Base-by-base conservation (phyloP, 2,888 invertebrate genomes). In the Hesperia comma region DNA sequence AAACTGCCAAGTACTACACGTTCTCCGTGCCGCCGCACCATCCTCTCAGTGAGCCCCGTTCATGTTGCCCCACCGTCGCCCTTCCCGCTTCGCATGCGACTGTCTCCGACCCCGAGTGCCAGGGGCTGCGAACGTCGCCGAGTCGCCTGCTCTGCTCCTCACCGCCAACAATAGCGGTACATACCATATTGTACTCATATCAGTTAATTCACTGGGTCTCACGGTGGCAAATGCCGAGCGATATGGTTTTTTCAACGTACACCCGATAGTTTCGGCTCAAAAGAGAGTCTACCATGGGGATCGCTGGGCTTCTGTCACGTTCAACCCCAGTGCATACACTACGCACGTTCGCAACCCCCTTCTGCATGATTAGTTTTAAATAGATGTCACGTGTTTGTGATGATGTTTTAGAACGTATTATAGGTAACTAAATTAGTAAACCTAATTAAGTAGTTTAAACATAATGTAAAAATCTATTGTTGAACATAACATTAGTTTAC, bases 1-100 rank as follows among this genome's bases (percentile, higher is more conserved):
- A 95, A 84, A 93, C 94, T 78, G 94, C 94, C 87, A 94, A 94
- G 93, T 93, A 94, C 87, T 94, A 94, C 87, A 94, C 94, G 84
- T 94, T 94, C 88, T 94, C 94, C 88, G 93, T 92, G 88, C 93
- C 93, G 88, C 92, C 93, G 90, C 93, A 92, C 92, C 93, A 93
- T 88, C 93, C 93, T 87, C 89, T 93, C 90, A 92, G 93, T 93
- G 91, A 93, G 93, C 92, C 91, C 91, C 90, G 91, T 91, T 92
- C 94, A 91, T 91, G 92, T 92, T 90, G 92, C 91, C 90, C 90
- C 92, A 90, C 92, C 93, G 90, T 90, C 92, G 90, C 91, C 92
- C 90, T 86, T 92, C 92, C 92, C 82, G 92, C 92, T 92, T 91
- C 92, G 91, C 92, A 92, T 91, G 92, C 86, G 90, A 90, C 90